phyloP scores from a whole-genome alignment of 2,113 vertebrate genomes.

The Zingel zingel region DNA sequence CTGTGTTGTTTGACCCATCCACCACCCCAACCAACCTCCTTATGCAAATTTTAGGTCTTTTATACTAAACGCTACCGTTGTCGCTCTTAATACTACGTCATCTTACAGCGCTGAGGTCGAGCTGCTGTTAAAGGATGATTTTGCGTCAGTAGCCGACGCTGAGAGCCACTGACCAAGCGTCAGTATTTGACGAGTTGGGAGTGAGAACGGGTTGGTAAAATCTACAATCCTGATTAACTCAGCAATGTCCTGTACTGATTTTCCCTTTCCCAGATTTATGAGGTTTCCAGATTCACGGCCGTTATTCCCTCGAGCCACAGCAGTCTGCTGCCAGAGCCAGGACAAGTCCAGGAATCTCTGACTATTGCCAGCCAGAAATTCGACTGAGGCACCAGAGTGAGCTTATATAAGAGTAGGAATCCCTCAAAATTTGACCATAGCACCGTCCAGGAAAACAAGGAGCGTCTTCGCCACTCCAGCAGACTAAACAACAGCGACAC shows the following conservation, averaged over 20 bases:
- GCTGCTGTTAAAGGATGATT: too few relatives aligned
- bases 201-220: background rate
- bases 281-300: constrained; percentile 44
- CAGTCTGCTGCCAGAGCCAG: constrained; percentile 40
- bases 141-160: too few relatives aligned
- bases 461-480: constrained; percentile 37
- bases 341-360: constrained; percentile 70
- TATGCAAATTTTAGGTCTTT: too few relatives aligned
- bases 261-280: constrained; percentile 34
- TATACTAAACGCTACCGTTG: too few relatives aligned
- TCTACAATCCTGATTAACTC: constrained; percentile 17
- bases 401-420: constrained; percentile 54
- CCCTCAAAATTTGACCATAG: constrained; percentile 20
- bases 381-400: constrained; percentile 26
- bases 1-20: too few relatives aligned
- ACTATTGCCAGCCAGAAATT: constrained; percentile 47
- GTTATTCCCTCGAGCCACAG: constrained; percentile 39
- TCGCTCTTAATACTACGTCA: too few relatives aligned
- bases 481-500: constrained; percentile 67
- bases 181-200: too few relatives aligned
- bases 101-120: too few relatives aligned
- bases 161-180: too few relatives aligned
- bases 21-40: too few relatives aligned
- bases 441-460: constrained; percentile 45
- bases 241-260: constrained; percentile 21